Base-by-base conservation (phyloP, 2,888 invertebrate genomes). In the Melanargia galathea region DNA sequence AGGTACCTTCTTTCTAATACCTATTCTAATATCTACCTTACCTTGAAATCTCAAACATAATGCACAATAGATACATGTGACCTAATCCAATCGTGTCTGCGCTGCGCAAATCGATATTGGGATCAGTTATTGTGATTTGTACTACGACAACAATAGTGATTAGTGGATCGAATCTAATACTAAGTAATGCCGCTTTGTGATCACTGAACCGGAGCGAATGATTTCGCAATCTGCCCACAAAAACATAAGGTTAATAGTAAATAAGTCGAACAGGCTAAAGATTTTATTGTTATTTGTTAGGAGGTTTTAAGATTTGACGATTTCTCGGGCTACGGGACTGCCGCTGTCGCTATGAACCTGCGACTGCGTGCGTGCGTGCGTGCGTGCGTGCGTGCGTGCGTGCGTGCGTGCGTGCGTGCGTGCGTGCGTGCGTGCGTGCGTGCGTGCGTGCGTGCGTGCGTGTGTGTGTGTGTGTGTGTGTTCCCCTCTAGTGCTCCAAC, bases 171-270 rank as follows among this genome's bases (percentile, higher is more conserved):
- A n/a, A 52, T 67, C 63, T 68, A 66, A 66, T 64, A 46, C 0
- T 18, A 64, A n/a, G 59, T 48, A 75, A 72, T 75, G 66, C 33
- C 60, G 58, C 46, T 65, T 71, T 71, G 71, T 63, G 68, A 57
- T 69, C 73, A 72, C 70, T 78, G 74, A 73, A 76, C 76, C 79
- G 75, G 63, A 68, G 63, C 83, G 69, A 79, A 82, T 81, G 75
- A 73, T 75, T 78, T 76, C 69, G 69, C 71, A 71, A 71, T 71
- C 73, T 51, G 30, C 26, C 35, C 35, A 55, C 35, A 56, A 62
- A 65, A 64, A 46, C 55, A n/a, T 26, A 57, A 52, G 11, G 33
- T 62, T 45, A 24, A 6, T 43, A n/a, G 49, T 48, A 38, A 58
- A n/a, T 48, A 54, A 56, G n/a, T n/a, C n/a, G n/a, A n/a, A n/a